Base-by-base conservation (phyloP, 1,140 invertebrate genomes). In the Drosophila kohkoa region DNA sequence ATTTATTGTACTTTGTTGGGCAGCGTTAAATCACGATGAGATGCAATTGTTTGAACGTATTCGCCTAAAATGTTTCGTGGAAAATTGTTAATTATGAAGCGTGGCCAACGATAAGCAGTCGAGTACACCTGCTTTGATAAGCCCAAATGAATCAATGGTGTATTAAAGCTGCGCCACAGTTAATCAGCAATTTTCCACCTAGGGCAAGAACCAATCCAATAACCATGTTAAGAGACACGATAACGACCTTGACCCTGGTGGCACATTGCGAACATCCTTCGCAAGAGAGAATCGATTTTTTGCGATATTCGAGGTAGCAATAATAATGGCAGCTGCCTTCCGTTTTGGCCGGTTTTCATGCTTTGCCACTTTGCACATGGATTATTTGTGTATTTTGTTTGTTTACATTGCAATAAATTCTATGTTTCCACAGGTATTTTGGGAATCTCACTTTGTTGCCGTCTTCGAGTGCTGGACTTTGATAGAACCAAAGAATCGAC, bases 331-430 rank as follows among this genome's bases (percentile, higher is more conserved):
- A 59, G 32, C 54, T 38, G 55, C 16, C 35, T 11, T 43, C 41
- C 20, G 41, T 28, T 45, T n/a, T 45, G 11, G 41, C 38, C 16
- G 13, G n/a, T 59, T 51, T n/a, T 16, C 20, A 49, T 8, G 48
- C 20, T 7, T 13, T 30, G 30, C 55, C 45, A 28, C 8, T 45
- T 54, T 32, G 54, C 59, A 70, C 8, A 51, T 48, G 30, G 20
- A 25, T 25, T 70, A 41, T 70, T 63, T 49, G 20, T 15, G 25
- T 25, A 63, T 11, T 80, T 46, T 65, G 45, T 67, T 82, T 86
- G 79, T 86, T 86, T 86, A 86, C 68, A 46, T 76, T 73, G 59
- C 62, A 67, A 82, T 81, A 62, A 59, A 70, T 75, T 82, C 16
- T 49, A 55, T 67, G 57, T 46, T 81, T 65, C 48, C 78, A 43